Evolutionary conservation across 1,140 invertebrate species (phyloP).

Genomic region (Venturia canescens): DNA sequence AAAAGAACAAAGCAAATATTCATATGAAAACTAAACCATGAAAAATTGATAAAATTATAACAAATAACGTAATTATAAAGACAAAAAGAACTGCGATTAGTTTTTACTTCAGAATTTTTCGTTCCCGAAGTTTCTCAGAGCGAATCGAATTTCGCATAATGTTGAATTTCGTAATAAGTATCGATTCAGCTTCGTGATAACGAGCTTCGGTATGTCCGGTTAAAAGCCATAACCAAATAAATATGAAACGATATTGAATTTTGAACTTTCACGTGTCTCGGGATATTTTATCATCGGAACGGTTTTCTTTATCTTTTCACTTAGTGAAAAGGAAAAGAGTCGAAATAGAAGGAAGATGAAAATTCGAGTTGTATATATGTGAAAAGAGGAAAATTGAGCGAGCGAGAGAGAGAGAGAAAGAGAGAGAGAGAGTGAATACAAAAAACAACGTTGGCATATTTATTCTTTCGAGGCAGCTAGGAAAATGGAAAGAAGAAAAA

Average conservation of each 20-base stretch:
- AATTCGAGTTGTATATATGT: neutral
- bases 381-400: no score
- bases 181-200: neutral
- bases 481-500: constrained; percentile 33
- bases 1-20: constrained; percentile 17
- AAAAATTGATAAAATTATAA: constrained; percentile 12
- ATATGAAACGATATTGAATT: constrained; percentile 21
- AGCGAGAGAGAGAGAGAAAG: neutral
- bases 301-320: constrained; percentile 62
- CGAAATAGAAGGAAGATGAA: neutral
- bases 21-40: constrained; percentile 32
- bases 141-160: no score
- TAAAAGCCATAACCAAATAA: constrained; percentile 43
- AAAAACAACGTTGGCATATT: constrained; percentile 52
- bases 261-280: constrained; percentile 52
- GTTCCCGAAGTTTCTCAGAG: neutral
- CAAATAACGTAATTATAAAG: neutral
- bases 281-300: constrained; percentile 57
- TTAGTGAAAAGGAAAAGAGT: constrained; percentile 49
- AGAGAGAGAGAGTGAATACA: constrained; percentile 18
- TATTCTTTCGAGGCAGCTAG: constrained; percentile 59
- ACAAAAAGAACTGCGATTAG: constrained; percentile 24
- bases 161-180: no score
- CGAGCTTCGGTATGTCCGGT: neutral
- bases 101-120: neutral